These are phyloP conservation scores for Accipiter fasciatus DNA, from an alignment of 2,797 vertebrate genomes.

Conservation along the genomic window DNA sequence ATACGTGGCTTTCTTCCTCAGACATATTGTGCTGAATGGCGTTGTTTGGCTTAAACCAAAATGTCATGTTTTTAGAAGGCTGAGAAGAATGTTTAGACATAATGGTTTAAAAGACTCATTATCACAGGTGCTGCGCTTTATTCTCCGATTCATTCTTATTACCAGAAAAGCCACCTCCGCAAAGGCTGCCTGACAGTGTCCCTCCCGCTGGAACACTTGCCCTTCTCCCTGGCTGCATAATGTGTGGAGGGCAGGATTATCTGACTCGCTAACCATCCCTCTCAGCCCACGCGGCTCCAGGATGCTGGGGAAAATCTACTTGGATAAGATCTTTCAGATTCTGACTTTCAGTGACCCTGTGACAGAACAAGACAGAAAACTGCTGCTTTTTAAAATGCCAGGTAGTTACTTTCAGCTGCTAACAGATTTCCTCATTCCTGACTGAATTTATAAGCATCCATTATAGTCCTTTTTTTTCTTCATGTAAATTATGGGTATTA, in stretches of 20 bases:
- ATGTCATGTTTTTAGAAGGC: neutral
- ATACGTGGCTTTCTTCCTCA: neutral
- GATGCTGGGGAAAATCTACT: slow-evolving; percentile 14
- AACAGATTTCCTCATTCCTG: neutral
- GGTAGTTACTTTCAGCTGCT: neutral
- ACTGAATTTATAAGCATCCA: neutral
- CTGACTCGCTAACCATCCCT: neutral
- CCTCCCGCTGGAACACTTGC: slow-evolving; percentile 27
- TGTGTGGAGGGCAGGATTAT: slow-evolving; percentile 50
- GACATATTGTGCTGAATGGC: neutral
- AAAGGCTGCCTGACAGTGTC: neutral
- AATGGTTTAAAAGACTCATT: slow-evolving; percentile 10
- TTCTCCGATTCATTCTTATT: neutral
- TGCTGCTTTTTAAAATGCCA: slow-evolving; percentile 9
- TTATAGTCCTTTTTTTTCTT: neutral
- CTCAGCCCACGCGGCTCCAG: neutral
- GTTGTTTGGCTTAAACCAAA: slow-evolving; percentile 4
- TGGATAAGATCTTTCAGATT: slow-evolving; percentile 35
- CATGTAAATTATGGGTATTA: neutral
- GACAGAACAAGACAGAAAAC: slow-evolving; percentile 22
- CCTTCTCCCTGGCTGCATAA: slow-evolving; percentile 62
- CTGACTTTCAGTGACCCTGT: slow-evolving; percentile 49
- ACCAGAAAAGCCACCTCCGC: neutral
- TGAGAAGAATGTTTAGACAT: slow-evolving; percentile 6
- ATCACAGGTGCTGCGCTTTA: neutral